These are phyloP conservation scores for Caenorhabditis remanei DNA, from an alignment of 1,140 invertebrate genomes.

Conservation along the genomic window DNA sequence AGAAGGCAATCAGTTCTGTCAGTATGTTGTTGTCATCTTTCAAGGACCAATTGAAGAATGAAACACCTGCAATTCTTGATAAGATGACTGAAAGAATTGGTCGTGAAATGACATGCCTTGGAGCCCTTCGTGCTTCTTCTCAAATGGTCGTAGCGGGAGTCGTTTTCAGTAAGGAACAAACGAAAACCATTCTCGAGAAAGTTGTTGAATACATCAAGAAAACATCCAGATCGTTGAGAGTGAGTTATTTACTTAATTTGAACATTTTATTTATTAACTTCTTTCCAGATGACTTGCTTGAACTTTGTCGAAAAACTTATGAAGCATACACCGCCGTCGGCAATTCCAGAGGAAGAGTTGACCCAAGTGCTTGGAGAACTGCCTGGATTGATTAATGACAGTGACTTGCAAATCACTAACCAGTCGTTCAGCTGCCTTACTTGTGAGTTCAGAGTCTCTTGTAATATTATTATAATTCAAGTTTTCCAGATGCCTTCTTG, in stretches of 20 bases:
- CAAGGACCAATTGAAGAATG: slow-evolving; percentile 7
- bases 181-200: neutral
- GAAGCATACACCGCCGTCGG: slow-evolving; percentile 84
- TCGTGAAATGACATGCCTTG: slow-evolving; percentile 95
- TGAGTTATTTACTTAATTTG: slow-evolving; percentile 15
- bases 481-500: slow-evolving; percentile 24
- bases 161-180: neutral
- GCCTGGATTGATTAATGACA: slow-evolving; percentile 89
- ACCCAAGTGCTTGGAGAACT: slow-evolving; percentile 87
- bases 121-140: slow-evolving; percentile 81
- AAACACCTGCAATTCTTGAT: slow-evolving; percentile 81
- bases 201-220: slow-evolving; percentile 91
- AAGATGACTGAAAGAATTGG: slow-evolving; percentile 92
- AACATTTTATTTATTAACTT: neutral
- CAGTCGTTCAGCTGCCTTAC: slow-evolving; percentile 26
- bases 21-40: slow-evolving; percentile 57
- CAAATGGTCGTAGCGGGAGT: slow-evolving; percentile 84
- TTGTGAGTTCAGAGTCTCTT: neutral
- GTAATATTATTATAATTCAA: neutral
- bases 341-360: slow-evolving; percentile 84
- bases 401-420: slow-evolving; percentile 86
- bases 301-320: slow-evolving; percentile 90
- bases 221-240: slow-evolving; percentile 92
- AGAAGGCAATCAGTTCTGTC: slow-evolving; percentile 59
- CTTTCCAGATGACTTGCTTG: slow-evolving; percentile 84